Evolutionary conservation across 2,888 invertebrate species (phyloP).

Genomic region (Andrena bicolor): DNA sequence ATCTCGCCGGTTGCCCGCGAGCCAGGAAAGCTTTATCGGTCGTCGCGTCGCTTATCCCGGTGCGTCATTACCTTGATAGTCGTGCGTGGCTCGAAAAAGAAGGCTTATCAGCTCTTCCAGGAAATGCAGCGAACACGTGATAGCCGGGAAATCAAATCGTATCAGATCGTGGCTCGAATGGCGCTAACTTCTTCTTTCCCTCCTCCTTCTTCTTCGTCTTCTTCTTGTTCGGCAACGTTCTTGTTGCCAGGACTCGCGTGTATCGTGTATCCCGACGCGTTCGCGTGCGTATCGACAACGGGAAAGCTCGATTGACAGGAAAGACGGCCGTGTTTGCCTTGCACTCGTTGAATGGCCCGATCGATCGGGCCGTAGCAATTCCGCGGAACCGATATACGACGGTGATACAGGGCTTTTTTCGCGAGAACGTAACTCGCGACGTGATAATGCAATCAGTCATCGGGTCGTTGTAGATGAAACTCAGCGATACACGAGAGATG

Average conservation of each 20-base stretch:
- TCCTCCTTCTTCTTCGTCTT: background rate
- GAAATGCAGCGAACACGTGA: conserved; percentile 58
- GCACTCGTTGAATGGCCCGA: conserved; percentile 31
- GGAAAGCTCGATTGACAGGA: conserved; percentile 27
- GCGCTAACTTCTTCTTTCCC: conserved; percentile 25
- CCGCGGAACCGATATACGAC: background rate
- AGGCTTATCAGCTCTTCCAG: conserved; percentile 63
- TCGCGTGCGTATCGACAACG: conserved; percentile 10
- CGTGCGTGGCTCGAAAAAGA: conserved; percentile 43
- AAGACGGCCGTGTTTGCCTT: conserved; percentile 33
- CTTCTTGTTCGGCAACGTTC: background rate
- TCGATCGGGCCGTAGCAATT: conserved; percentile 26
- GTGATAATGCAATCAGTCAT: conserved; percentile 33
- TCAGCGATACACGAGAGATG: background rate
- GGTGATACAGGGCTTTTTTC: conserved; percentile 26
- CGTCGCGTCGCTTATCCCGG: conserved; percentile 58
- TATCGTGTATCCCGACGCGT: conserved; percentile 15
- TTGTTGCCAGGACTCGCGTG: background rate
- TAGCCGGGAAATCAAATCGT: conserved; percentile 54
- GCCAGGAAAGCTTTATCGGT: conserved; percentile 61
- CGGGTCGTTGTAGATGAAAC: conserved; percentile 14
- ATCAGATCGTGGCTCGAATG: conserved; percentile 43
- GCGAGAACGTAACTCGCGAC: background rate
- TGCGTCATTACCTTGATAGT: conserved; percentile 65
- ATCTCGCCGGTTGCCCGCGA: conserved; percentile 39